Evolutionary conservation across 1,140 invertebrate species (phyloP).

Genomic region (Marisa cornuarietis): DNA sequence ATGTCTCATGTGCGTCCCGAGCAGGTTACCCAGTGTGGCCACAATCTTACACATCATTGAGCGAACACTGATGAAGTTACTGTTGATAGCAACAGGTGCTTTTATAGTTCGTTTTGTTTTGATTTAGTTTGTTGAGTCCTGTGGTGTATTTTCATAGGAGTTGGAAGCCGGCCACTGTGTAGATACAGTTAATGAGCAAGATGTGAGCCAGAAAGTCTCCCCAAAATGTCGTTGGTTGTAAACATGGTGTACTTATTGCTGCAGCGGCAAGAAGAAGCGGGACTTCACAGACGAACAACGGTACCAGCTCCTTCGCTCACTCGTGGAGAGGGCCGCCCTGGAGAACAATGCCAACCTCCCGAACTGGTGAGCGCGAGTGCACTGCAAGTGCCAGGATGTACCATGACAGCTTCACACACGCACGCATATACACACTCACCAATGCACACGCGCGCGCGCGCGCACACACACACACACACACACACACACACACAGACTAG

Average conservation of each 20-base stretch:
- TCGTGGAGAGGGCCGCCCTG: constrained; percentile 23
- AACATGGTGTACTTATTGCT: not conserved
- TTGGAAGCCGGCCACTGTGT: not conserved
- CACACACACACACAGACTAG: not conserved
- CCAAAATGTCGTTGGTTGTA: not conserved
- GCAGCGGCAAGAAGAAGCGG: constrained; percentile 33
- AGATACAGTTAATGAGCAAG: not conserved
- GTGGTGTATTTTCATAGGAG: too few species aligned
- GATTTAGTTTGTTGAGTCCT: not conserved
- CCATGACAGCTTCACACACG: not conserved
- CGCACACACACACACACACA: not conserved
- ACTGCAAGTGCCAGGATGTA: not conserved
- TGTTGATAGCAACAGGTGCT: not conserved
- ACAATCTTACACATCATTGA: too few species aligned
- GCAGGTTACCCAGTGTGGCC: too few species aligned
- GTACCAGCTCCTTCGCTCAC: constrained; percentile 19
- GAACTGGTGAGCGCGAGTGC: not conserved
- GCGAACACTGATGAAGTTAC: not conserved
- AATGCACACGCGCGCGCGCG: not conserved
- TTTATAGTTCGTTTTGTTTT: not conserved
- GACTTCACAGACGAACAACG: constrained; percentile 27
- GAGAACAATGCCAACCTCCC: constrained; percentile 16
- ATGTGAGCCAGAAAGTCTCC: not conserved
- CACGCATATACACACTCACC: not conserved
- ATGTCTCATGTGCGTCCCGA: too few species aligned